Conservation (phyloP, 2,888 invertebrate species). For the Toxonevra muliebris region DNA sequence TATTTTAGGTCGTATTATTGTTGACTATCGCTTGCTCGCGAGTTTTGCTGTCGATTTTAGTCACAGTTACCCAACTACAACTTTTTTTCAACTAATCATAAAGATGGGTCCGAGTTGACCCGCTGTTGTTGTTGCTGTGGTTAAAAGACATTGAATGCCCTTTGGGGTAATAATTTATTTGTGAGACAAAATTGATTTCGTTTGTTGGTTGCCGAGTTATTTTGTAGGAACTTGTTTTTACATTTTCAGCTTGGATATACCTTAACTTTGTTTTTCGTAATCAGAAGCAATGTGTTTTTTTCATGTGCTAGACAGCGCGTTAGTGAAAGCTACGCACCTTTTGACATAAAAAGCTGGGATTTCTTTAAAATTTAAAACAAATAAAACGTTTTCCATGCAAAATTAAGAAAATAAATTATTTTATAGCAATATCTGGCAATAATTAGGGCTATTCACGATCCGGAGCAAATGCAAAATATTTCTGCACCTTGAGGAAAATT, state of each 20-base stretch:
- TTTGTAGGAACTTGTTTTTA: no score
- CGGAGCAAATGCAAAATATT: no score
- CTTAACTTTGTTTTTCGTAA: not conserved
- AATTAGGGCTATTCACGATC: no score
- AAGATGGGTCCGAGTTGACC: slow-evolving; percentile 56
- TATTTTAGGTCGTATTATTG: not conserved
- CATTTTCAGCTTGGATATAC: not conserved
- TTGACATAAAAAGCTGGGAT: not conserved
- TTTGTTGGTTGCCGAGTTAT: slow-evolving; percentile 15
- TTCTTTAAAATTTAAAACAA: no score
- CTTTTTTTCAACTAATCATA: slow-evolving; percentile 37
- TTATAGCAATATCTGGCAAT: no score
- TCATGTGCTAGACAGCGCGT: not conserved
- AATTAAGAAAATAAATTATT: no score
- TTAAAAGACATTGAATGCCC: slow-evolving; percentile 60
- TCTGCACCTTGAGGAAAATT: no score
- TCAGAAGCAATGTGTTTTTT: not conserved
- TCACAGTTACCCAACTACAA: slow-evolving; percentile 6
- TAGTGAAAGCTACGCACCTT: slow-evolving; percentile 4
- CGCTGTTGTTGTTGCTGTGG: slow-evolving; percentile 41
- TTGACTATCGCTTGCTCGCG: not conserved
- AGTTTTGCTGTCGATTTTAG: not conserved
- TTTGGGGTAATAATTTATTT: slow-evolving; percentile 57
- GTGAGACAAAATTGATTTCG: slow-evolving; percentile 49
- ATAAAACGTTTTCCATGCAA: no score